A percentile compares a stretch with the other conserved stretches of the same genome.
phyloP scores from a whole-genome alignment of 2,797 vertebrate genomes.

The Craterocephalus amniculus region DNA sequence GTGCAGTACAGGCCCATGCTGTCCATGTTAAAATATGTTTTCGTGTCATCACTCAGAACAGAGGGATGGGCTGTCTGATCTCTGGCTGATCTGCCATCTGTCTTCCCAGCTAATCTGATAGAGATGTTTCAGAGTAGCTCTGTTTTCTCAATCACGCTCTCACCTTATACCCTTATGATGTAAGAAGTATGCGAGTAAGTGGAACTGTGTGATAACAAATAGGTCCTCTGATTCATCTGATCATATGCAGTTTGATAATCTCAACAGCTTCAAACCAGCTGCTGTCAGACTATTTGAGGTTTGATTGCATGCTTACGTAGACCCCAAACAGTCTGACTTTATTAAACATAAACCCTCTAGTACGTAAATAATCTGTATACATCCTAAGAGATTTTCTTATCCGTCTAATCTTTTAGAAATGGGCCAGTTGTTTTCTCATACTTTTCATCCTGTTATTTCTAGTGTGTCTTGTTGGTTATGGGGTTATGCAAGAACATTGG shows the following conservation, averaged over 20 bases:
- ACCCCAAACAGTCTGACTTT: neutral
- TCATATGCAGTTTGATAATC: constrained; percentile 25
- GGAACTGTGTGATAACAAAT: constrained; percentile 48
- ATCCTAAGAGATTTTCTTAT: neutral
- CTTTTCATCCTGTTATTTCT: neutral
- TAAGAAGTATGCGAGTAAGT: constrained; percentile 30
- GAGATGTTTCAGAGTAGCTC: constrained; percentile 64
- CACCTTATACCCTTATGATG: constrained; percentile 33
- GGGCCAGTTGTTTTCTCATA: neutral
- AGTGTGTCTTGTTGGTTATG: neutral
- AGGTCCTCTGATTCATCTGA: constrained; percentile 34
- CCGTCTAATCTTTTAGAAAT: neutral
- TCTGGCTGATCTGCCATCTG: constrained; percentile 56
- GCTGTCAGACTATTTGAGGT: neutral
- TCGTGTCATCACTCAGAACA: constrained; percentile 60
- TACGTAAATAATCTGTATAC: neutral
- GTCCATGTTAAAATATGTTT: constrained; percentile 55
- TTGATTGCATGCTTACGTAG: neutral
- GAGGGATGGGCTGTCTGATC: constrained; percentile 58
- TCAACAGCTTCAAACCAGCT: constrained; percentile 13
- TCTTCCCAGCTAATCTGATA: constrained; percentile 72
- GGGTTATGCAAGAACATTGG: neutral
- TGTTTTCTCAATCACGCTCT: constrained; percentile 30
- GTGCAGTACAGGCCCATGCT: constrained; percentile 31
- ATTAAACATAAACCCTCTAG: neutral